Evolutionary conservation across 2,888 invertebrate species (phyloP), one percentile per base, ranked within the genome.

Genomic region (Odontocolon sp.): DNA sequence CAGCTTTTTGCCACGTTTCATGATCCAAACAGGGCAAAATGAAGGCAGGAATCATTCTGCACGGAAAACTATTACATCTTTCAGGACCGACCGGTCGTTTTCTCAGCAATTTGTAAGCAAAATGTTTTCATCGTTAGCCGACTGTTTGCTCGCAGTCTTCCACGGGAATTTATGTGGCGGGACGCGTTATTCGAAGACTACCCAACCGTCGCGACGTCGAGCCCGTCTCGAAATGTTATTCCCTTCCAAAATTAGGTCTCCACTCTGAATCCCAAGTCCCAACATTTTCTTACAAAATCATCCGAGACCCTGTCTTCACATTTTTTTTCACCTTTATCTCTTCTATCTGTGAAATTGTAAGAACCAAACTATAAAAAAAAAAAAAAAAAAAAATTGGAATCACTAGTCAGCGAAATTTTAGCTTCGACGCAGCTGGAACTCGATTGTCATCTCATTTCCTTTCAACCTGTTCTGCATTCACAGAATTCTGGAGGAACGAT

Each of bases 61-160:
- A 14, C 36, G 50, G n/a, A 47, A 36, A 50, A 14, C 8, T 36
- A 23, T 38, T 23, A 23, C 11, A 8, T 36, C n/a, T 11, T 9
- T 5, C 63, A 11, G 16, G n/a, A 28, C 50, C 16, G 8, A 50
- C 33, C 50, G 33, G 16, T 38, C 31, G 26, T 6, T 36, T 40
- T 26, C 36, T 64, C 38, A 64, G 47, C 63, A 68, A 78, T 79
- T 79, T 75, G 71, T 71, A 66, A 63, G 52, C 69, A 63, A 64
- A 71, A 77, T 75, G 77, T 80, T 75, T 71, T 78, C 78, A 75
- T 66, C 64, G 74, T 68, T 71, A 69, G 71, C 31, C 28, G 42
- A 28, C 45, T 42, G 47, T 61, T 63, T 42, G 47, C 66, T 63
- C 26, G 28, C 31, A 26, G 61, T n/a, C 33, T 31, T 50, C 16